phyloP scores from a whole-genome alignment of 2,797 vertebrate species.

The Pangasius macronema region DNA sequence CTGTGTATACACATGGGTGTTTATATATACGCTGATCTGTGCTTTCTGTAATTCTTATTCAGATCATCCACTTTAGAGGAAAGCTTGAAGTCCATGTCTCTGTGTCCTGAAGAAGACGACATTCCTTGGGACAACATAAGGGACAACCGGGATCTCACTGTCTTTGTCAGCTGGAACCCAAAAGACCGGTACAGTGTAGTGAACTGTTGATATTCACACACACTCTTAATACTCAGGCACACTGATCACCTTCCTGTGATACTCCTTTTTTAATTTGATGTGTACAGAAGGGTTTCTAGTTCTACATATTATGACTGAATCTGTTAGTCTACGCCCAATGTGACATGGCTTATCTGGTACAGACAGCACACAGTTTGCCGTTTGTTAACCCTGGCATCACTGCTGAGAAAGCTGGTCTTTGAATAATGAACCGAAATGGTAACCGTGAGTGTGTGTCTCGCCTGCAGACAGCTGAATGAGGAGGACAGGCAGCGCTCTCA shows the following conservation, averaged over 20 bases:
- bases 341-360: neutral
- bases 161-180: constrained; percentile 92
- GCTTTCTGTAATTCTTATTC: constrained; percentile 22
- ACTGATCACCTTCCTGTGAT: neutral
- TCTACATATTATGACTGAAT: neutral
- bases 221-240: neutral
- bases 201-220: neutral
- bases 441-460: neutral
- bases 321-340: neutral
- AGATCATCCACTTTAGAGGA: constrained; percentile 90
- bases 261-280: neutral
- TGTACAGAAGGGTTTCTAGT: neutral
- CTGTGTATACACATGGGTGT: neutral
- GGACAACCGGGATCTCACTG: constrained; percentile 95
- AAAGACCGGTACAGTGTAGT: constrained; percentile 77
- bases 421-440: neutral
- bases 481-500: constrained; percentile 84
- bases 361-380: no score
- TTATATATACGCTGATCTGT: neutral
- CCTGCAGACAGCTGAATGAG: constrained; percentile 81
- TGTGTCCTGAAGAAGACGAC: constrained; percentile 94
- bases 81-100: constrained; percentile 92
- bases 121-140: constrained; percentile 91
- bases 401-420: neutral
- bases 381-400: neutral